Base-by-base conservation (phyloP, 2,113 vertebrate species). In the Bubo bubo region DNA sequence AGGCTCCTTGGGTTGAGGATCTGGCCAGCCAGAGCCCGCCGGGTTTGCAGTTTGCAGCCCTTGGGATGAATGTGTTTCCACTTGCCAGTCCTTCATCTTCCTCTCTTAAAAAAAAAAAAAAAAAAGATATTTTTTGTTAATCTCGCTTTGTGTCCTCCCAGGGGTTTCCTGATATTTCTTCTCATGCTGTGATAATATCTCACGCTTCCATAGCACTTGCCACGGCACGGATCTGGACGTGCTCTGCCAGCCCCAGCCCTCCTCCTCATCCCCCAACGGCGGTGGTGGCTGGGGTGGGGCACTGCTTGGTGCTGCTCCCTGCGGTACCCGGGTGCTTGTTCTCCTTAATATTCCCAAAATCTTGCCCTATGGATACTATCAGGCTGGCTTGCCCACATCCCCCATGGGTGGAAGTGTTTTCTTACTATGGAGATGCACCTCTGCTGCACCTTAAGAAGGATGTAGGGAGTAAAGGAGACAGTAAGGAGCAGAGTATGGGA, bases 261-360 rank as follows among this genome's bases (percentile, higher is more conserved):
- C 20, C 47, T 67, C 30, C 67, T 83, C 67, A 27, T 14, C 67
- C 75, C 75, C 6, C 6, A 20, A 4, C 9, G 1, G 1, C 0
- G 0, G 9, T 4, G 0, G 28, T 35, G 49, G 18, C 56, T 11
- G 60, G 52, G 17, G 10, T 52, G 81, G 85, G 50, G 58, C 58
- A 1, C 49, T 23, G 53, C 76, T 32, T 11, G 45, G 7, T 2
- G 41, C 72, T n/a, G 58, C 79, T 95, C 53, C 32, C 8, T n/a
- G 35, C 0, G 2, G 49, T 5, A 32, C 56, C 62, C 1, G 0
- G 12, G 9, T 21, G 26, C 12, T 86, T 2, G 0, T 55, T 64
- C 76, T 58, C 62, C 68, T n/a, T 12, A 4, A 7, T 24, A 6
- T 28, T 39, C 35, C 88, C 75, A 7, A 47, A 72, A 14, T 9